Conservation (phyloP, 2,797 vertebrate species). For the Acomys russatus region DNA sequence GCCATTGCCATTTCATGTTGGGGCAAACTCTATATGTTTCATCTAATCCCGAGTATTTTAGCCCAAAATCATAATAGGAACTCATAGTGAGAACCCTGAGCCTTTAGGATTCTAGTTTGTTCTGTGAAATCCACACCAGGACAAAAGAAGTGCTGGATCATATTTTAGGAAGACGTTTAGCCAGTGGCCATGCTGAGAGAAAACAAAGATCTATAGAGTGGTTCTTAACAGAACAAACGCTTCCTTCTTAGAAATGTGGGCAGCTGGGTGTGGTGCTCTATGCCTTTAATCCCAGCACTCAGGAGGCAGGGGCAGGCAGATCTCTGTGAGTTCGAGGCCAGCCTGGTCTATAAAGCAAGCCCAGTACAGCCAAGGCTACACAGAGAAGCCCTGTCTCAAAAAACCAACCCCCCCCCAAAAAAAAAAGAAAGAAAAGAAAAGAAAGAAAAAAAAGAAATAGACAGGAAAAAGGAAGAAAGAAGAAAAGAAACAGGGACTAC, state of each 20-base stretch:
- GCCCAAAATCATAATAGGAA: conserved; percentile 20
- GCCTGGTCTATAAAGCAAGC: no score
- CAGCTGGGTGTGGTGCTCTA: no score
- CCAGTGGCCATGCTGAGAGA: background rate
- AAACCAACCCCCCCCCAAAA: no score
- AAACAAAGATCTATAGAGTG: background rate
- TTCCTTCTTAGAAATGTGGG: conserved; percentile 32
- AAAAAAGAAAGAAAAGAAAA: no score
- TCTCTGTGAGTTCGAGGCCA: no score
- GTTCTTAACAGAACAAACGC: conserved; percentile 26
- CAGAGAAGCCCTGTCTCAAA: no score
- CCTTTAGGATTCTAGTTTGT: conserved; percentile 60
- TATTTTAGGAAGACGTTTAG: conserved; percentile 51
- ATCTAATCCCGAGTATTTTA: conserved; percentile 23
- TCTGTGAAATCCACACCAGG: conserved; percentile 21
- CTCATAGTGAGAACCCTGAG: background rate
- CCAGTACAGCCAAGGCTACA: no score
- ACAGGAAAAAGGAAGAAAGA: no score
- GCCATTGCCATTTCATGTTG: conserved; percentile 19
- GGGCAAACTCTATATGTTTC: conserved; percentile 16
- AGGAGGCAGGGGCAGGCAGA: no score
- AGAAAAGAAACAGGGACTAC: conserved; percentile 55
- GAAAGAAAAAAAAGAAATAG: no score
- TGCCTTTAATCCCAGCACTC: no score
- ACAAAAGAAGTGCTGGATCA: background rate